These are phyloP conservation scores for Tiliacea aurago DNA, from an alignment of 2,888 invertebrate species.

Conservation along the genomic window DNA sequence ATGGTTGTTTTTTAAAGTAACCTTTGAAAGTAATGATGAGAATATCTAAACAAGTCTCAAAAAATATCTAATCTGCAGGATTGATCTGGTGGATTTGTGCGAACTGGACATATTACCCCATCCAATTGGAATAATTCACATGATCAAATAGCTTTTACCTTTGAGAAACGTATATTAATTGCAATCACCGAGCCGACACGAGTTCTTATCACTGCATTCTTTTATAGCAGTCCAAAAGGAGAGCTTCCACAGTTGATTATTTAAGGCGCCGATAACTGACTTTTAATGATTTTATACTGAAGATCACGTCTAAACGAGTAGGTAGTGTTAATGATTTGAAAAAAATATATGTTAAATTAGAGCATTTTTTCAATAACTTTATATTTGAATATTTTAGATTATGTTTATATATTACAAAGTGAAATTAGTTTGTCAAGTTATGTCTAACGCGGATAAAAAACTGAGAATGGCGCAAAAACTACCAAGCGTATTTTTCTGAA, in stretches of 20 bases:
- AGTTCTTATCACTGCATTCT: background rate
- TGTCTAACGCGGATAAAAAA: too few species aligned
- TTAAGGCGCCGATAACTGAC: too few species aligned
- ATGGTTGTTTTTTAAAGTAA: background rate
- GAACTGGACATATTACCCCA: background rate
- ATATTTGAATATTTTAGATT: too few species aligned
- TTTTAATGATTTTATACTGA: too few species aligned
- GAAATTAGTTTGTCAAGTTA: too few species aligned
- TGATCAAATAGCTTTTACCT: background rate
- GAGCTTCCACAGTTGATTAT: background rate
- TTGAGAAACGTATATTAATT: background rate
- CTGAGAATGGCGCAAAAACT: too few species aligned
- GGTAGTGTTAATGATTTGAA: too few species aligned
- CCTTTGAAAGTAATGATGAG: background rate
- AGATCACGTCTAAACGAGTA: too few species aligned
- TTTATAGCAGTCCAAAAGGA: background rate
- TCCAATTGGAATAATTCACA: background rate
- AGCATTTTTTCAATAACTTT: too few species aligned
- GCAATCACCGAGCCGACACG: background rate
- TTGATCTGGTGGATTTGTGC: conserved; percentile 9
- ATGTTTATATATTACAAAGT: too few species aligned
- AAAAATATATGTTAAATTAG: too few species aligned
- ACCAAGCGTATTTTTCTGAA: too few species aligned
- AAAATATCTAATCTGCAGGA: conserved; percentile 14
- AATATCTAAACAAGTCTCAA: background rate